Percentiles rank a stretch among this genome's conserved stretches.
Evolutionary conservation across 1,140 invertebrate species (phyloP).

Genomic region (Trachymyrmex cornetzi): DNA sequence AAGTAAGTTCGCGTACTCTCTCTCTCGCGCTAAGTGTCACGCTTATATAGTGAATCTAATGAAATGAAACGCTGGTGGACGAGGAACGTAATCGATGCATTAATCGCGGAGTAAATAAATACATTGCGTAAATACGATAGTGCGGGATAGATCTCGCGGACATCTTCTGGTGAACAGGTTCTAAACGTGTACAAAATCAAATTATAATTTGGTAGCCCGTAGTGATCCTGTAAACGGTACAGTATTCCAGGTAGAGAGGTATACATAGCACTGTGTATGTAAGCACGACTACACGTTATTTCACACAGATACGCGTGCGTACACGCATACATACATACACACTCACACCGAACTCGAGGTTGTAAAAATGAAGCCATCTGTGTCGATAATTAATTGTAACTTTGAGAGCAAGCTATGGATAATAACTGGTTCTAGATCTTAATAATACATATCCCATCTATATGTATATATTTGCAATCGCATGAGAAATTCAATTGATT

Average conservation of each 20-base stretch:
- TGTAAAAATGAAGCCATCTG: constrained; percentile 79
- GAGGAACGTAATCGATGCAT: constrained; percentile 11
- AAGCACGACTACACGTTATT: constrained; percentile 58
- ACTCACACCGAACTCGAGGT: constrained; percentile 77
- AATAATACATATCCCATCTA: constrained; percentile 84
- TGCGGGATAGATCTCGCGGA: constrained; percentile 41
- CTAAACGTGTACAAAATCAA: constrained; percentile 85
- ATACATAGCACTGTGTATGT: constrained; percentile 73
- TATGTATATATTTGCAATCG: constrained; percentile 86
- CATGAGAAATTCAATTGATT: constrained; percentile 79
- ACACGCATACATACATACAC: constrained; percentile 52
- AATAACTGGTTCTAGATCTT: constrained; percentile 69
- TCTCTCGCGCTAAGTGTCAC: constrained; percentile 60
- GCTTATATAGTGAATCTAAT: constrained; percentile 57
- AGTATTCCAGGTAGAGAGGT: constrained; percentile 80
- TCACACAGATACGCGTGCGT: constrained; percentile 18
- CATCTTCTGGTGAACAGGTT: constrained; percentile 76
- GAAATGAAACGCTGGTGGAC: constrained; percentile 7
- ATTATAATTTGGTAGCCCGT: constrained; percentile 81
- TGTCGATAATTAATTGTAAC: constrained; percentile 79
- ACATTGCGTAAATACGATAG: constrained; percentile 22
- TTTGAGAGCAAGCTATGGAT: constrained; percentile 40
- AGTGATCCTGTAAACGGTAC: constrained; percentile 79
- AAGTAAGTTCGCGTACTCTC: constrained; percentile 59
- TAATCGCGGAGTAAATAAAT: constrained; percentile 28